phyloP scores from a whole-genome alignment of 2,113 vertebrate genomes.

The Elephas maximus region DNA sequence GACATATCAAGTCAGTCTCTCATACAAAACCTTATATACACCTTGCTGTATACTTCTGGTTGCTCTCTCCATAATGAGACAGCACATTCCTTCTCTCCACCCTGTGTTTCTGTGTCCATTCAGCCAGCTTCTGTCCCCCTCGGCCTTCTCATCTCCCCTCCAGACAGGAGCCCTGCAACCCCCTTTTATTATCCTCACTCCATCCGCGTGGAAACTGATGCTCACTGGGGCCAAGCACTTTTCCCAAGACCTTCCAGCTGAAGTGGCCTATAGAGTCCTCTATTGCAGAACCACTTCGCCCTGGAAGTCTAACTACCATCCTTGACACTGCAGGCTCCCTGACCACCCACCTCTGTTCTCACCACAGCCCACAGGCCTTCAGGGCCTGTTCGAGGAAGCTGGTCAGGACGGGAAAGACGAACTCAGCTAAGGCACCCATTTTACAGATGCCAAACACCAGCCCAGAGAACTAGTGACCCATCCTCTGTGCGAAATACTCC shows the following conservation, averaged over 20 bases:
- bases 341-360: neutral
- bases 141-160: too few relatives aligned
- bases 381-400: neutral
- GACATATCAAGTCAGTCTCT: too few relatives aligned
- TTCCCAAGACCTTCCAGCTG: neutral
- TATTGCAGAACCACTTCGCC: neutral
- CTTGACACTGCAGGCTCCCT: neutral
- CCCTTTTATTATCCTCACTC: neutral
- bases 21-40: too few relatives aligned
- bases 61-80: too few relatives aligned
- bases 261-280: neutral
- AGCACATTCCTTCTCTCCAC: too few relatives aligned
- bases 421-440: neutral
- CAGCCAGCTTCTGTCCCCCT: too few relatives aligned
- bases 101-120: too few relatives aligned
- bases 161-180: neutral
- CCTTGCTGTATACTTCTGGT: too few relatives aligned
- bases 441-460: neutral
- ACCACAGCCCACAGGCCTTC: neutral
- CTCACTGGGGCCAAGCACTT: neutral
- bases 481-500: neutral
- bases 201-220: neutral
- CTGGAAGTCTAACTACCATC: neutral
- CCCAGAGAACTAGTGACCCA: neutral
- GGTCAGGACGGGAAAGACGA: neutral